Conservation (phyloP, 2,888 invertebrate genomes). For the Agriopis aurantiaria region DNA sequence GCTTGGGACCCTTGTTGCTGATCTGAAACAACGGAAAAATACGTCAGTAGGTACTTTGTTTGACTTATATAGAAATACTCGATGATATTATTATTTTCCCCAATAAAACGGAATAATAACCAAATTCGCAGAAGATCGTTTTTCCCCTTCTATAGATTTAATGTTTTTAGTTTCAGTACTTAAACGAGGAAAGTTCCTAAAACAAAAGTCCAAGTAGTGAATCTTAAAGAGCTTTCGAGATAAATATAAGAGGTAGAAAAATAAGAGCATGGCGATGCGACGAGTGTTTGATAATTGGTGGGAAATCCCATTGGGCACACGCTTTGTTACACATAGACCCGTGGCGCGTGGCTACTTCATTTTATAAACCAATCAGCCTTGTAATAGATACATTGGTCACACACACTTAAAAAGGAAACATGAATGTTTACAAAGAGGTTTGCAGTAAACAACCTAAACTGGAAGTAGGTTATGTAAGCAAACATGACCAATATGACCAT, state of each 20-base stretch:
- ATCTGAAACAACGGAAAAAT: conserved; percentile 71
- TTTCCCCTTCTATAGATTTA: not conserved
- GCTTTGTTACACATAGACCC: not conserved
- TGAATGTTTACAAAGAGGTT: conserved; percentile 17
- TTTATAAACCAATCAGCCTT: conserved; percentile 25
- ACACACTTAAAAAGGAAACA: conserved; percentile 29
- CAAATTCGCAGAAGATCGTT: not conserved
- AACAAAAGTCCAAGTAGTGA: too few species aligned
- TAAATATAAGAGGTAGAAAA: too few species aligned
- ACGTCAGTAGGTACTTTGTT: not conserved
- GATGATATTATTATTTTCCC: not conserved
- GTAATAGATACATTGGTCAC: conserved; percentile 20
- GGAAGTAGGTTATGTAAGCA: conserved; percentile 8
- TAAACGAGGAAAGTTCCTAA: too few species aligned
- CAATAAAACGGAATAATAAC: not conserved
- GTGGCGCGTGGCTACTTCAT: not conserved
- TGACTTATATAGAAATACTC: not conserved
- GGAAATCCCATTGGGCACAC: too few species aligned
- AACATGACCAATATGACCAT: conserved; percentile 16
- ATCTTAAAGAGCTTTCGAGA: too few species aligned
- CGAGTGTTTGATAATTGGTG: too few species aligned
- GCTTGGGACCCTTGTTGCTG: conserved; percentile 59
- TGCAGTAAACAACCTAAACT: not conserved
- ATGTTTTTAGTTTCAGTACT: not conserved
- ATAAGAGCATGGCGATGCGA: too few species aligned